A percentile compares a stretch with the other conserved stretches of the same genome.
Conservation (phyloP, 1,140 invertebrate genomes). For the Drosophila obscura region DNA sequence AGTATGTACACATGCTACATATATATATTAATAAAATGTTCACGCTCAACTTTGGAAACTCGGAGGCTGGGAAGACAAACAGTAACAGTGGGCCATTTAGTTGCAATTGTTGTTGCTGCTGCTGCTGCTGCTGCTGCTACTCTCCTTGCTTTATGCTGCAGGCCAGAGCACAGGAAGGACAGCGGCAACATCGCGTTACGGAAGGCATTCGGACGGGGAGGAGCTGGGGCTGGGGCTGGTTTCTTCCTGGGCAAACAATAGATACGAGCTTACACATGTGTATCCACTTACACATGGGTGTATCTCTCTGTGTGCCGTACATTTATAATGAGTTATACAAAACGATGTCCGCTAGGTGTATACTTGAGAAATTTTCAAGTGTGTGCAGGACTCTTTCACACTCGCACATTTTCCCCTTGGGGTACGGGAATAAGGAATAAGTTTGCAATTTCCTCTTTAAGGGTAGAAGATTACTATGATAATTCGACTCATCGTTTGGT, state of each 20-base stretch:
- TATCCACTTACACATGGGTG: constrained; percentile 21
- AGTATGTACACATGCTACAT: background rate
- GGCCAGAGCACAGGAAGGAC: constrained; percentile 69
- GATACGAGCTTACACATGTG: constrained; percentile 37
- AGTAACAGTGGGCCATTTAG: constrained; percentile 73
- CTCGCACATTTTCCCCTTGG: constrained; percentile 28
- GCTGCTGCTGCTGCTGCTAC: constrained; percentile 13
- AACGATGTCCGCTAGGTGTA: constrained; percentile 77
- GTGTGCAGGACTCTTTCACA: constrained; percentile 59
- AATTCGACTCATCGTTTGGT: constrained; percentile 29
- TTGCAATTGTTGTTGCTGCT: constrained; percentile 54
- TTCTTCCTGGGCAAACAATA: constrained; percentile 58
- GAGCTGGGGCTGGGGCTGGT: background rate
- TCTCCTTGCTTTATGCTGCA: constrained; percentile 20
- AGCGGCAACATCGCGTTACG: constrained; percentile 26
- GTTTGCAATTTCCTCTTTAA: constrained; percentile 11
- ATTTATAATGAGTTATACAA: constrained; percentile 59
- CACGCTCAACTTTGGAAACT: constrained; percentile 67
- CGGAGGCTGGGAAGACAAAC: constrained; percentile 63
- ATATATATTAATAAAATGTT: constrained; percentile 79
- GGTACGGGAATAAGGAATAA: background rate
- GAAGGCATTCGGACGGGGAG: background rate
- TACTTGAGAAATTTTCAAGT: constrained; percentile 79
- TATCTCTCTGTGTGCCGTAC: constrained; percentile 19
- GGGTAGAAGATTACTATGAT: constrained; percentile 23